Conservation (phyloP, 1,140 invertebrate genomes). For the Heliconius nattereri region DNA sequence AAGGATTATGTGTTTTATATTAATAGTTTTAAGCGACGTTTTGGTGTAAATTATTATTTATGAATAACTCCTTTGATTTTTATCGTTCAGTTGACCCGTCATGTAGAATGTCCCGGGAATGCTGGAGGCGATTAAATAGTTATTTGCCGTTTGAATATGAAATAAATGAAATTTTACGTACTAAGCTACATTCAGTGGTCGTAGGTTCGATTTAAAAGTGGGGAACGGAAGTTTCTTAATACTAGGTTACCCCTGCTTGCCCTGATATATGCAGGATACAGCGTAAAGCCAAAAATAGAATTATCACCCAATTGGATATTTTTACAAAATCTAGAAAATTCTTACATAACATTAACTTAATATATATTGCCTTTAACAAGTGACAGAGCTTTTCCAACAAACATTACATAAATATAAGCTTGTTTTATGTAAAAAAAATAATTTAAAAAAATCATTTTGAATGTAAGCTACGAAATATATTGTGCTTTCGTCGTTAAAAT, state of each 20-base stretch:
- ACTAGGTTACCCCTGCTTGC: too few relatives aligned
- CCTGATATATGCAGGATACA: too few relatives aligned
- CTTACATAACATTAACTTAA: too few relatives aligned
- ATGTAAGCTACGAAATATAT: constrained; percentile 6
- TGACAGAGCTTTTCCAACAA: background rate
- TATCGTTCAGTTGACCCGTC: constrained; percentile 76
- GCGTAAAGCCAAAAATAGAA: too few relatives aligned
- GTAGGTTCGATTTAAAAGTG: background rate
- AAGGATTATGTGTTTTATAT: constrained; percentile 45
- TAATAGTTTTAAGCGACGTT: constrained; percentile 33
- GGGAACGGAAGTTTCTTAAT: too few relatives aligned
- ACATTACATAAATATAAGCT: background rate
- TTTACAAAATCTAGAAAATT: background rate
- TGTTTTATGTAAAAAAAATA: background rate
- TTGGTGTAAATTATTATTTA: constrained; percentile 39
- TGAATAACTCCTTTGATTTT: constrained; percentile 72
- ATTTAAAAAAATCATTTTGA: background rate
- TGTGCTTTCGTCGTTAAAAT: constrained; percentile 6
- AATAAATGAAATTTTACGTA: background rate
- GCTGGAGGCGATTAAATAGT: constrained; percentile 68
- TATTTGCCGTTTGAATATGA: constrained; percentile 38
- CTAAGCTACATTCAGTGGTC: background rate
- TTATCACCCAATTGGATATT: background rate
- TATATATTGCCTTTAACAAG: background rate
- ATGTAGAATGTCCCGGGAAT: constrained; percentile 73